Percentiles rank a stretch among this genome's conserved stretches.
phyloP scores from a whole-genome alignment of 2,113 vertebrate genomes.

The Paramormyrops kingsleyae region DNA sequence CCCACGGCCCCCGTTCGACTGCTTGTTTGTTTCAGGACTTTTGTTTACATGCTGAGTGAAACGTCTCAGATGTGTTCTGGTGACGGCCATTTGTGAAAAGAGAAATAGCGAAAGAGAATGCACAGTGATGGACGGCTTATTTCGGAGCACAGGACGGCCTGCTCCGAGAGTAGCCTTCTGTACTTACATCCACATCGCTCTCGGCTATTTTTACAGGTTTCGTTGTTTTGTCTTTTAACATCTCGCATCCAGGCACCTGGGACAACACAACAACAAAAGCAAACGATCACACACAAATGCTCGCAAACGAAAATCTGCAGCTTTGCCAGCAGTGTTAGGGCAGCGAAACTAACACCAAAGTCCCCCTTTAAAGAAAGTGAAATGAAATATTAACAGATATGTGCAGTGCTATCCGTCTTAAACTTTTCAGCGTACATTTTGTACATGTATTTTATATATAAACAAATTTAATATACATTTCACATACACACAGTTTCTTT shows the following conservation, averaged over 20 bases:
- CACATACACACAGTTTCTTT: neutral
- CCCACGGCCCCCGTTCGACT: slow-evolving; percentile 44
- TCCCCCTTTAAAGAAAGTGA: neutral
- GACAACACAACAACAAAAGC: slow-evolving; percentile 31
- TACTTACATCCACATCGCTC: slow-evolving; percentile 89
- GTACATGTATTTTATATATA: neutral
- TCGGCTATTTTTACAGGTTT: slow-evolving; percentile 88
- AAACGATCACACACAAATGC: neutral
- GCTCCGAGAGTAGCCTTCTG: neutral
- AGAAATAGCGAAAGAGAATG: neutral
- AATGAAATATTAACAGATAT: neutral
- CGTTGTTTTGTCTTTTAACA: slow-evolving; percentile 65
- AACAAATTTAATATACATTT: neutral
- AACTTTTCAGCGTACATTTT: neutral
- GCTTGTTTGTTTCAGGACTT: slow-evolving; percentile 26
- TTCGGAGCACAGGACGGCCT: neutral
- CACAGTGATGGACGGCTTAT: neutral
- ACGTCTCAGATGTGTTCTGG: neutral
- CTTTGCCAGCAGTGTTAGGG: neutral
- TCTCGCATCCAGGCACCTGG: slow-evolving; percentile 76
- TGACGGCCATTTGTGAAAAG: neutral
- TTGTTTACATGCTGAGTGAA: slow-evolving; percentile 13
- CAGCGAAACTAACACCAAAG: neutral
- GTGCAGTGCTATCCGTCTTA: neutral
- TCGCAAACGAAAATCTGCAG: neutral